Base-by-base conservation (phyloP, 1,140 invertebrate species). In the Saccostrea echinata region DNA sequence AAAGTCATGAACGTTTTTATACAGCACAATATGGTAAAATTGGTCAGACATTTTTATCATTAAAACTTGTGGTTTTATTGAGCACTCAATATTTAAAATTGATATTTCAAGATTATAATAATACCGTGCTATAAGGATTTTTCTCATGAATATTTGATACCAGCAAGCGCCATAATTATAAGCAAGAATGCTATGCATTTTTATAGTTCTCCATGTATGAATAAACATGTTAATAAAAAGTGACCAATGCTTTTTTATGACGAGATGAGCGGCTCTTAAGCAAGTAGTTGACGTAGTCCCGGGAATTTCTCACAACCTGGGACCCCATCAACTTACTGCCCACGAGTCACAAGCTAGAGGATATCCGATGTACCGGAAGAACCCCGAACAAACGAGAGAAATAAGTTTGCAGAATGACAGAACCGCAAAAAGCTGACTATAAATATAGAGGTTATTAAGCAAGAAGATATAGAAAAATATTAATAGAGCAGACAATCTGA, bases 231-330 rank as follows among this genome's bases (percentile, higher is more conserved):
- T 87, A 84, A 87, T 84, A 82, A 71, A 87, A 68, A 84, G 53
- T 84, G 81, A 43, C 27, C 68, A 76, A 81, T 71, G 64, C 68
- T 61, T 55, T n/a, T 57, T 57, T 82, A 35, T 89, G 80, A 71
- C 83, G 80, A 83, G 30, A 85, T 87, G 80, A 43, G 82, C 85
- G 86, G 86, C 82, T 85, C 87, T 81, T 84, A 84, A 86, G 92
- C 90, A 90, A 93, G 92, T 92, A 93, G 92, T 93, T 93, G 92
- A 93, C 91, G 92, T 93, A 93, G 92, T 93, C 92, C 92, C 92
- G 91, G 92, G 92, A 91, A 86, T 85, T 84, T 30, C 6, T 85
- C 30, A 81, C 88, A 87, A 92, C 92, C 92, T 93, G 92, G 92
- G 91, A 92, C 92, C 92, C 92, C 92, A 92, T 92, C 92, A 93